Evolutionary conservation across 2,113 vertebrate species (phyloP).

Genomic region (Chloropsis hardwickii): DNA sequence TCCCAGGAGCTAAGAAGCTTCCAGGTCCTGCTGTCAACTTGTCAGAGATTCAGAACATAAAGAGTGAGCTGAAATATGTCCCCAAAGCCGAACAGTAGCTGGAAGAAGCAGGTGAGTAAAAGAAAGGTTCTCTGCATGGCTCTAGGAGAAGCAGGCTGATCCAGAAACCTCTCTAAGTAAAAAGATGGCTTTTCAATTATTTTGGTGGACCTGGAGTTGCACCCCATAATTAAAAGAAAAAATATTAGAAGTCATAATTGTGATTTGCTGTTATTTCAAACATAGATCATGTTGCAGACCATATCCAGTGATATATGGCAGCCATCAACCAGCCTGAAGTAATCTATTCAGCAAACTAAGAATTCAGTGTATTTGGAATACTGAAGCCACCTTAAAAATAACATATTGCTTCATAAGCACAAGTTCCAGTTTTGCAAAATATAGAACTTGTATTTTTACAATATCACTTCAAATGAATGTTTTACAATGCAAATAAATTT

Average conservation of each 20-base stretch:
- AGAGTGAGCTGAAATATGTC: constrained; percentile 88
- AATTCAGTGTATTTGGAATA: neutral
- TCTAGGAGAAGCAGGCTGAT: neutral
- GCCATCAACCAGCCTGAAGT: neutral
- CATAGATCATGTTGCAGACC: neutral
- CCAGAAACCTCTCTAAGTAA: neutral
- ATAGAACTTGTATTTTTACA: neutral
- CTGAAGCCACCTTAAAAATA: neutral
- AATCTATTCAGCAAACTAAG: neutral
- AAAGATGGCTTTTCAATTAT: neutral
- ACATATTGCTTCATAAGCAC: neutral
- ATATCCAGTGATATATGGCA: neutral
- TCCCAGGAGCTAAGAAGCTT: constrained; percentile 90
- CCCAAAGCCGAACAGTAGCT: constrained; percentile 78
- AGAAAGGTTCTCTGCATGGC: neutral
- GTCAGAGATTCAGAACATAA: constrained; percentile 94
- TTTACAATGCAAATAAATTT: neutral
- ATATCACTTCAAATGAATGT: neutral
- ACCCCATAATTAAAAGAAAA: neutral
- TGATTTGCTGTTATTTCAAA: neutral
- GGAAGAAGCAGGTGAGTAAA: constrained; percentile 64
- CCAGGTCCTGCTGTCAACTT: constrained; percentile 91
- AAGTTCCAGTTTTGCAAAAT: neutral
- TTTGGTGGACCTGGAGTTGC: neutral
- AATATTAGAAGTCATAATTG: neutral